phyloP scores from a whole-genome alignment of 2,888 invertebrate species.

The Falcaria lacertinaria region DNA sequence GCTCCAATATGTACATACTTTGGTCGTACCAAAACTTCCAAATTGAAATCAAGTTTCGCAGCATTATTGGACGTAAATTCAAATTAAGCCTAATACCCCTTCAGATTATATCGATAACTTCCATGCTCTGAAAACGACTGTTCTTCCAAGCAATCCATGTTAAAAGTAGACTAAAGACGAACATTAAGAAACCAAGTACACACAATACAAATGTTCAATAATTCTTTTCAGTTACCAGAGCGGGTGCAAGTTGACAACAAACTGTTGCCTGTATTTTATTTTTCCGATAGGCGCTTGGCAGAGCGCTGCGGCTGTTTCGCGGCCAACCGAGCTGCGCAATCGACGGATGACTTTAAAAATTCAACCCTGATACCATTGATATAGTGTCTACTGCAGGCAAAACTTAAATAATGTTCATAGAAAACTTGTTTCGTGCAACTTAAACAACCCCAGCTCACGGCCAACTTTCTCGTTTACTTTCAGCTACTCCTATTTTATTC shows the following conservation, averaged over 20 bases:
- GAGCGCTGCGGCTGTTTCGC: conserved; percentile 60
- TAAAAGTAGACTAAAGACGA: background rate
- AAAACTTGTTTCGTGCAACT: conserved; percentile 61
- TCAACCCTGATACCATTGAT: conserved; percentile 62
- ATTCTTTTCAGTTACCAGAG: conserved; percentile 28
- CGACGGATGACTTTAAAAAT: conserved; percentile 62
- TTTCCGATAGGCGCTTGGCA: conserved; percentile 64
- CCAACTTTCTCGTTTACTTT: conserved; percentile 64
- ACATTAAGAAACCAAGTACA: background rate
- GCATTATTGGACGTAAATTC: conserved; percentile 8
- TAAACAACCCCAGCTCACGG: conserved; percentile 42
- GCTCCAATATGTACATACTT: conserved; percentile 38
- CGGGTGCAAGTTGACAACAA: conserved; percentile 37
- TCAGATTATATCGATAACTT: background rate
- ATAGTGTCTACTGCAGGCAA: conserved; percentile 57
- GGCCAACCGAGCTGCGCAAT: conserved; percentile 55
- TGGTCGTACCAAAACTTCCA: conserved; percentile 18
- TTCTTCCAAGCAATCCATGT: background rate
- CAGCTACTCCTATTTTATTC: conserved; percentile 52
- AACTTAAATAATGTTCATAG: conserved; percentile 70
- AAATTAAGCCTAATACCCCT: conserved; percentile 10
- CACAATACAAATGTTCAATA: conserved; percentile 14
- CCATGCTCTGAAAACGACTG: too few species aligned
- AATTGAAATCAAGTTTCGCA: conserved; percentile 17
- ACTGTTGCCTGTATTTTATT: conserved; percentile 73